Percentiles rank a stretch among this genome's conserved stretches.
These are phyloP conservation scores for Azemiops feae DNA, from an alignment of 2,113 vertebrate genomes.

Conservation along the genomic window DNA sequence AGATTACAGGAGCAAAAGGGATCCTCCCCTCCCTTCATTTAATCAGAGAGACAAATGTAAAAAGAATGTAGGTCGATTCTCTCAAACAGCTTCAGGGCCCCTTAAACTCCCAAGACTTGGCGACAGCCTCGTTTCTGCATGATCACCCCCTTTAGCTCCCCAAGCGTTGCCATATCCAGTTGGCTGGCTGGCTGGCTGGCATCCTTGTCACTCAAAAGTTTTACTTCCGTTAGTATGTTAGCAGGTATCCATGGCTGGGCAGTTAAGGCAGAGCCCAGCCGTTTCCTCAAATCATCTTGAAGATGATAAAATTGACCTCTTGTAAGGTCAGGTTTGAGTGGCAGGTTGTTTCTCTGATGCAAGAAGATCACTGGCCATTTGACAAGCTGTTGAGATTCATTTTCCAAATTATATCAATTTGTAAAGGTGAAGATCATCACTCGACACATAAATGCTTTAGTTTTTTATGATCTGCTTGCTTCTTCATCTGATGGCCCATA, in stretches of 20 bases:
- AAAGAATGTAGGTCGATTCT: slow-evolving; percentile 4
- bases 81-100: background rate
- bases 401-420: background rate
- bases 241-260: background rate
- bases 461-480: background rate
- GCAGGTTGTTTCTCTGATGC: background rate
- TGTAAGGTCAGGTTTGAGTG: background rate
- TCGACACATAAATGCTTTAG: background rate
- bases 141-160: background rate
- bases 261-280: background rate
- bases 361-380: background rate
- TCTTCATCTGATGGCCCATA: background rate
- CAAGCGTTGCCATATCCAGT: background rate
- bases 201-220: background rate
- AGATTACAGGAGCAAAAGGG: background rate
- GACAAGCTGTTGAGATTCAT: background rate
- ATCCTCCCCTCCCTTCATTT: background rate
- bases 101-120: background rate
- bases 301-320: background rate
- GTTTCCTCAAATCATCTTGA: background rate
- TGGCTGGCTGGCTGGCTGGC: background rate
- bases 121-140: background rate
- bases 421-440: background rate
- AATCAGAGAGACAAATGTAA: background rate
- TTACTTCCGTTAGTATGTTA: background rate